Conservation (phyloP, 2,113 vertebrate genomes). For the Meles meles region DNA sequence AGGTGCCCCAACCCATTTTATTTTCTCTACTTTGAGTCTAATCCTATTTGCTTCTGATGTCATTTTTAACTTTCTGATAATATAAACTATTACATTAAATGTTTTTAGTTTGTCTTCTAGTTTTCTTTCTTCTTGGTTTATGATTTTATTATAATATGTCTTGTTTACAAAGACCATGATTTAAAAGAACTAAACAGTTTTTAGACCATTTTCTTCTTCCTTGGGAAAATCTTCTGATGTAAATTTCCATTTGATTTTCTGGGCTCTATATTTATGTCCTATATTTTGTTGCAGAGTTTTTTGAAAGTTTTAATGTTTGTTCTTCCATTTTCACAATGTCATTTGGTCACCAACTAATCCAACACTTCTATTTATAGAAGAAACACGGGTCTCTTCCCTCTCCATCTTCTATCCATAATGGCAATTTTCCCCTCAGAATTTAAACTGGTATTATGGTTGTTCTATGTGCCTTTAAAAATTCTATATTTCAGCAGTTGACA, state of each 20-base stretch:
- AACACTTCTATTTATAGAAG: neutral
- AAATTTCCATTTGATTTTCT: neutral
- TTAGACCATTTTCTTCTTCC: neutral
- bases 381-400: neutral
- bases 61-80: neutral
- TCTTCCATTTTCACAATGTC: neutral
- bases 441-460: neutral
- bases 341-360: neutral
- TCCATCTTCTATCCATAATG: neutral
- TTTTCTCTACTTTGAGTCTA: neutral
- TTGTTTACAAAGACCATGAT: neutral
- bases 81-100: neutral
- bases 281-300: neutral
- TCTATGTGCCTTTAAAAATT: neutral
- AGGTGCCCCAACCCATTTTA: neutral
- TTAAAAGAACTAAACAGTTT: neutral
- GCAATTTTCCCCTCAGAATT: neutral
- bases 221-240: neutral
- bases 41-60: neutral
- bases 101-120: neutral
- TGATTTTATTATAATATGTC: neutral
- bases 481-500: neutral
- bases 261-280: neutral
- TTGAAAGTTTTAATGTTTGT: neutral
- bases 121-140: neutral